A percentile compares a stretch with the other conserved stretches of the same genome.
Evolutionary conservation across 2,113 vertebrate genomes (phyloP).

Genomic region (Loxodonta africana): DNA sequence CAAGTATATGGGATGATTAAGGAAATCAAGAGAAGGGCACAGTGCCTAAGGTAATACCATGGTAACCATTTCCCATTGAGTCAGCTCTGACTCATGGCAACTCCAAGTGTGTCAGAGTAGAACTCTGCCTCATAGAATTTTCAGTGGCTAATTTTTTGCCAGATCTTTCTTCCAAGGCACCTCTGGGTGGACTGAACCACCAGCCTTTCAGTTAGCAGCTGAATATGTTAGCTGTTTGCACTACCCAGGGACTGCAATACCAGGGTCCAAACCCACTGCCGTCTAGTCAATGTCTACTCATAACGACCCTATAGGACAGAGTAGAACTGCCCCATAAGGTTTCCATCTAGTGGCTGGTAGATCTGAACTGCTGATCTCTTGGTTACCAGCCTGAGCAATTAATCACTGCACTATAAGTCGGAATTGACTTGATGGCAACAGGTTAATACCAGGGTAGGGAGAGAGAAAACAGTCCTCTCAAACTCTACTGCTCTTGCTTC

Average conservation of each 20-base stretch:
- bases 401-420: too few species aligned
- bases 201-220: background rate
- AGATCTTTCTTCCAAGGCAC: background rate
- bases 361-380: background rate
- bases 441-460: background rate
- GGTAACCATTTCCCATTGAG: background rate
- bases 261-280: background rate
- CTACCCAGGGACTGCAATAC: background rate
- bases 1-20: background rate
- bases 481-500: background rate
- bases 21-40: background rate
- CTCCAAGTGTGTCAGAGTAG: too few species aligned
- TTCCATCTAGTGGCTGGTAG: background rate
- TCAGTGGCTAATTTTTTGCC: background rate
- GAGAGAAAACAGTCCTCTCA: background rate
- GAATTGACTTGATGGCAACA: too few species aligned
- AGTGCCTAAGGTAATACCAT: background rate
- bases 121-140: background rate
- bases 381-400: background rate
- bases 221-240: background rate
- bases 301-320: background rate
- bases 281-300: background rate
- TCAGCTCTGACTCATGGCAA: background rate
- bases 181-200: background rate
- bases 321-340: too few species aligned